phyloP scores from a whole-genome alignment of 1,140 invertebrate genomes.

The Anoplophora glabripennis region DNA sequence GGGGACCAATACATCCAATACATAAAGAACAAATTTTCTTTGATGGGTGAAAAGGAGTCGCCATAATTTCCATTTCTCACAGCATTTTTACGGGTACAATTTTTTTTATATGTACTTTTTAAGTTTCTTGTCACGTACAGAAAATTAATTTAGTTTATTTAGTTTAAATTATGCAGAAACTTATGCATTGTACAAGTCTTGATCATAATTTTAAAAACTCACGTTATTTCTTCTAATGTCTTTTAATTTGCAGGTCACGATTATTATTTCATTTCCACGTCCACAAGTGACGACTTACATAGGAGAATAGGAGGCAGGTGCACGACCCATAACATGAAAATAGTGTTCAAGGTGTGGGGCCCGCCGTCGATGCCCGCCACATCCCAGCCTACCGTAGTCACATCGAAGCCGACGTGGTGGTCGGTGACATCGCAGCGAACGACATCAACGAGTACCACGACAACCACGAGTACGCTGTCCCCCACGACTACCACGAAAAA shows the following conservation, averaged over 20 bases:
- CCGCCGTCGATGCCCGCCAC: slow-evolving; percentile 52
- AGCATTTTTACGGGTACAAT: no score
- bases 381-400: slow-evolving; percentile 31
- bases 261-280: slow-evolving; percentile 94
- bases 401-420: slow-evolving; percentile 24
- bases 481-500: slow-evolving; percentile 47
- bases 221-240: no score
- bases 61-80: no score
- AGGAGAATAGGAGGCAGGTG: slow-evolving; percentile 81
- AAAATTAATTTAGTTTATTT: no score
- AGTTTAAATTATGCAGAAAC: no score
- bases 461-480: slow-evolving; percentile 31
- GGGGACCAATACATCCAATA: no score
- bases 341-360: slow-evolving; percentile 82
- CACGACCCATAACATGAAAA: slow-evolving; percentile 91
- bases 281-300: slow-evolving; percentile 86
- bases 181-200: no score
- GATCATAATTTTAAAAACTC: no score
- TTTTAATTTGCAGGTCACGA: slow-evolving; percentile 66
- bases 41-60: no score
- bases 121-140: no score
- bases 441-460: slow-evolving; percentile 45
- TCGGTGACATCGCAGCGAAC: slow-evolving; percentile 44
- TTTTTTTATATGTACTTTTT: no score
- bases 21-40: no score